A percentile compares a stretch with the other conserved stretches of the same genome.
Conservation (phyloP, 2,113 vertebrate genomes). For the Rhea pennata region DNA sequence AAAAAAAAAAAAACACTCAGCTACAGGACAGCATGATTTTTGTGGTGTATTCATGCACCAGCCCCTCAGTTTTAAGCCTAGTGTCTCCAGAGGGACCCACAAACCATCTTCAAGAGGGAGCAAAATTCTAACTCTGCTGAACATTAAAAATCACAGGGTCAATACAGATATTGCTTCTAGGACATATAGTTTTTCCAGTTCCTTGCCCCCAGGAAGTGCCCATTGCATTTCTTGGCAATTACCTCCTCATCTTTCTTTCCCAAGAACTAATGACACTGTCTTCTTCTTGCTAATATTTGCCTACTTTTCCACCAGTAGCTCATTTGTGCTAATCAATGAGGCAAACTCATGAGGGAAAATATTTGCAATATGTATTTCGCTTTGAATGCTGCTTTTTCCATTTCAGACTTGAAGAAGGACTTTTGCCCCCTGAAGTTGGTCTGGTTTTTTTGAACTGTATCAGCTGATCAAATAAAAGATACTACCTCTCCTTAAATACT, state of each 20-base stretch:
- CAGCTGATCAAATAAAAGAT: not conserved
- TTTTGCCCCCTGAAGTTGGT: not conserved
- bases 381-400: not conserved
- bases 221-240: not conserved
- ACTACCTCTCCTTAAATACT: not conserved
- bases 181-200: not conserved
- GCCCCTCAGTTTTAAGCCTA: not conserved
- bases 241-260: not conserved
- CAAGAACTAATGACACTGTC: not conserved
- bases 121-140: not conserved
- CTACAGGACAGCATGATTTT: not conserved
- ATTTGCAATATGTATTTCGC: not conserved
- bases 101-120: not conserved
- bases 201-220: not conserved
- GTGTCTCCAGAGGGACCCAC: not conserved
- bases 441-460: not conserved
- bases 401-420: not conserved
- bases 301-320: not conserved
- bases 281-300: not conserved
- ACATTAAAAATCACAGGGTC: not conserved
- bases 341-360: not conserved
- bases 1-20: not conserved
- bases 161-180: not conserved
- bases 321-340: not conserved
- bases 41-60: not conserved